Percentiles rank a stretch among this genome's conserved stretches.
Evolutionary conservation across 2,888 invertebrate species (phyloP).

Genomic region (Hydroisotoma schaefferi): DNA sequence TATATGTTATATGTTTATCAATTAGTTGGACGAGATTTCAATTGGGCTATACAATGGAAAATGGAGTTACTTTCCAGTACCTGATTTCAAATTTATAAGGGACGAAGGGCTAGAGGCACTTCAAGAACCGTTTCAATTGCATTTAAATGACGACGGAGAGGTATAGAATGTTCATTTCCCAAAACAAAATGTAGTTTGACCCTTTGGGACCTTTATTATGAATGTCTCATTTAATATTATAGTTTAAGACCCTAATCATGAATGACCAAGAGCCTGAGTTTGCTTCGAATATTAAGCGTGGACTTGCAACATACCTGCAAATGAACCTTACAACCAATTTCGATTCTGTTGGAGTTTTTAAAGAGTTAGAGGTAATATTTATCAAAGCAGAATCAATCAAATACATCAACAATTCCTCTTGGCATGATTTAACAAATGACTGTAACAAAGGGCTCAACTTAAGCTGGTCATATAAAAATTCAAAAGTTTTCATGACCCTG

Average conservation of each 20-base stretch:
- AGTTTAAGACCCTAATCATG: constrained; percentile 47
- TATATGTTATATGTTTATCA: background rate
- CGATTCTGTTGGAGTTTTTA: constrained; percentile 26
- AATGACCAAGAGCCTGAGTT: constrained; percentile 49
- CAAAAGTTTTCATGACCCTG: background rate
- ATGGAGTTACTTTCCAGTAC: constrained; percentile 47
- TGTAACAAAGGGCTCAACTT: no score
- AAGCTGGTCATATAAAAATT: background rate
- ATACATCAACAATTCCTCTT: no score
- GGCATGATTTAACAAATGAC: no score
- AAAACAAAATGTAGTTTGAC: no score
- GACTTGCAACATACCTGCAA: constrained; percentile 45
- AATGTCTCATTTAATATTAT: constrained; percentile 1
- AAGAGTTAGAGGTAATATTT: constrained; percentile 30
- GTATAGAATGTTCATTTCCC: constrained; percentile 22
- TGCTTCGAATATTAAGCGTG: constrained; percentile 47
- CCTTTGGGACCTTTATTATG: no score
- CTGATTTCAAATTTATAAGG: constrained; percentile 29
- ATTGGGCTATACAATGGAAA: constrained; percentile 47
- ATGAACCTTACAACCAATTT: constrained; percentile 30
- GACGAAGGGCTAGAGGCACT: constrained; percentile 37
- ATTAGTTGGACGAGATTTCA: constrained; percentile 40
- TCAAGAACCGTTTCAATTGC: constrained; percentile 41
- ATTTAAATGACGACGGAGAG: constrained; percentile 40
- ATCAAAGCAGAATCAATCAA: no score